Evolutionary conservation across 2,113 vertebrate species (phyloP).

Genomic region (Chauna torquata): DNA sequence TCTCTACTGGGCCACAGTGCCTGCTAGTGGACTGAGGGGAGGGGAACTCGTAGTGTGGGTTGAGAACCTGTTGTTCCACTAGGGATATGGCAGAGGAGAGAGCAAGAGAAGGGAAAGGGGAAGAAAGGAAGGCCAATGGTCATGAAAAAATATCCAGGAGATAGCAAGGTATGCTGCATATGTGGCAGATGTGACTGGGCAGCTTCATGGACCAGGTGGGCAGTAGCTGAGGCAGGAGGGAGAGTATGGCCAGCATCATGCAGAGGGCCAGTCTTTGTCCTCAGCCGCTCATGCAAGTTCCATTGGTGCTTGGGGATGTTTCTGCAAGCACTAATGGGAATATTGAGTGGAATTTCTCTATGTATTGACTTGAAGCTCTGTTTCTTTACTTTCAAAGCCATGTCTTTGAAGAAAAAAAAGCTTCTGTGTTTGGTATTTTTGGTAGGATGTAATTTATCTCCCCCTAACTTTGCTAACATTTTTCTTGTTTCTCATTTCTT

Average conservation of each 20-base stretch:
- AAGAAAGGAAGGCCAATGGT: neutral
- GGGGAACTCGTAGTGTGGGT: too few species aligned
- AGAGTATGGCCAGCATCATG: neutral
- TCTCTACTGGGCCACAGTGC: neutral
- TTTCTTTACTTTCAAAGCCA: neutral
- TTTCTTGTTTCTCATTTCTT: neutral
- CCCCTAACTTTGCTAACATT: neutral
- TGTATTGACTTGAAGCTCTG: neutral
- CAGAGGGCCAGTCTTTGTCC: neutral
- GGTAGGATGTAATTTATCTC: neutral
- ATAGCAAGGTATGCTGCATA: rapidly evolving
- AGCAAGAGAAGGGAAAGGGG: neutral
- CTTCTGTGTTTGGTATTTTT: neutral
- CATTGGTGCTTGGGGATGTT: neutral
- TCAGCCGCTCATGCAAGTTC: neutral
- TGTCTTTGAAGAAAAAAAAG: neutral
- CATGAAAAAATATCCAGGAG: neutral
- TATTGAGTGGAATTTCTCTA: neutral
- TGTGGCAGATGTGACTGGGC: neutral
- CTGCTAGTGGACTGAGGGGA: neutral
- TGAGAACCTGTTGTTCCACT: neutral
- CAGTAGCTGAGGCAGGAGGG: neutral
- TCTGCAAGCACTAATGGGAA: neutral
- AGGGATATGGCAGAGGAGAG: neutral
- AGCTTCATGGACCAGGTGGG: neutral